Base-by-base conservation (phyloP, 2,797 vertebrate genomes). In the Denticeps clupeoides region DNA sequence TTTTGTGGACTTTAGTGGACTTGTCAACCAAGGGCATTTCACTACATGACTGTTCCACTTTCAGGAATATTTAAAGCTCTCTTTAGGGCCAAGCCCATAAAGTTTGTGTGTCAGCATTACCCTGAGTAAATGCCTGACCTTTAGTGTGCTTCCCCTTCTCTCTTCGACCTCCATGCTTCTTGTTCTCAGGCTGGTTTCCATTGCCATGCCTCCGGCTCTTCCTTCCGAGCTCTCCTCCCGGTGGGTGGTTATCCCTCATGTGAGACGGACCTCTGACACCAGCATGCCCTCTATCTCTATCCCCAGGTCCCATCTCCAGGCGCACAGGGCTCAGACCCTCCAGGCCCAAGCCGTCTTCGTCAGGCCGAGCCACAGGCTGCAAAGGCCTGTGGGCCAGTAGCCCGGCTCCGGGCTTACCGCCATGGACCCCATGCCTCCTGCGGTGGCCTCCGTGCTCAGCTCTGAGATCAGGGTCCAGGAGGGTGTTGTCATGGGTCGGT, bases 131-230 rank as follows among this genome's bases (percentile, higher is more conserved):
- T n/a, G n/a, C n/a, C n/a, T n/a, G n/a, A n/a, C n/a, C n/a, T n/a
- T 38, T 35, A 38, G 35, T 35, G 19, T 38, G 35, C 7, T 81
- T 83, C 18, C 70, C 65, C 56, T 85, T 87, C 46, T 93, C 87
- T 48, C 82, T 84, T 35, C 84, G 83, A 47, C 74, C 57, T 16
- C 76, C 82, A 7, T 84, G 81, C 4, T 81, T 84, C 64, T 77
- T 86, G 38, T 81, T 81, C 10, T 86, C 83, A 31, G 79, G 70
- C 49, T 74, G 66, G 6, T 64, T 60, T 19, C 70, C 63, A 1
- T 73, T 56, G 4, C 71, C 65, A 0, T 71, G 68, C 9, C 83
- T 89, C 68, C 73, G 82, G 3, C 73, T 80, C 53, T 84, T 90
- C 22, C 69, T 75, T 3, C 65, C 61, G 3, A 43, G 29, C 53